These are phyloP conservation scores for Uloborus diversus DNA, from an alignment of 1,140 invertebrate species.

Conservation along the genomic window DNA sequence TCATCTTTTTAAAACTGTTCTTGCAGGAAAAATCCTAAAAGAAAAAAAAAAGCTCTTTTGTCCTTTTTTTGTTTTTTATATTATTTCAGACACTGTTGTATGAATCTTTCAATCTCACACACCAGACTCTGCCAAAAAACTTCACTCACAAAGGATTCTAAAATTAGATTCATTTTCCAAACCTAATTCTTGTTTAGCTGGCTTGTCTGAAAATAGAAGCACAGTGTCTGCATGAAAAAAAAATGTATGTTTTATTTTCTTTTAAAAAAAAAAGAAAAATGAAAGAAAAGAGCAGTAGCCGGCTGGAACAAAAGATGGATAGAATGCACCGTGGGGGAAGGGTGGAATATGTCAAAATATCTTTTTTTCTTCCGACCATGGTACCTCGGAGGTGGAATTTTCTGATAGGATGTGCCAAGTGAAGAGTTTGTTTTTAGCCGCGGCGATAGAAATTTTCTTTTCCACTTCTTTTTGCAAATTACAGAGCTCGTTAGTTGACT, in stretches of 20 bases:
- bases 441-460: too few relatives aligned
- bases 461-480: too few relatives aligned
- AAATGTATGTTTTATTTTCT: background rate
- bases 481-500: too few relatives aligned
- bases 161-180: constrained; percentile 38
- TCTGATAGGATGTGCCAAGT: too few relatives aligned
- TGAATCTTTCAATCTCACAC: too few relatives aligned
- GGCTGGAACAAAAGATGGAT: constrained; percentile 2
- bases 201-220: constrained; percentile 38
- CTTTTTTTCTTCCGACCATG: too few relatives aligned
- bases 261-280: constrained; percentile 4
- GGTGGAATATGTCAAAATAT: background rate
- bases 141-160: constrained; percentile 33
- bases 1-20: too few relatives aligned
- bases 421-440: too few relatives aligned
- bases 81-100: background rate
- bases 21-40: too few relatives aligned
- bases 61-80: background rate
- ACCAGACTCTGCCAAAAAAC: constrained; percentile 11
- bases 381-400: too few relatives aligned
- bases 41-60: background rate
- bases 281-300: background rate
- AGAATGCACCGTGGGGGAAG: background rate
- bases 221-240: background rate
- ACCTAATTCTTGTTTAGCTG: constrained; percentile 39